Conservation (phyloP, 2,113 vertebrate genomes). For the Ariopsis seemanni region DNA sequence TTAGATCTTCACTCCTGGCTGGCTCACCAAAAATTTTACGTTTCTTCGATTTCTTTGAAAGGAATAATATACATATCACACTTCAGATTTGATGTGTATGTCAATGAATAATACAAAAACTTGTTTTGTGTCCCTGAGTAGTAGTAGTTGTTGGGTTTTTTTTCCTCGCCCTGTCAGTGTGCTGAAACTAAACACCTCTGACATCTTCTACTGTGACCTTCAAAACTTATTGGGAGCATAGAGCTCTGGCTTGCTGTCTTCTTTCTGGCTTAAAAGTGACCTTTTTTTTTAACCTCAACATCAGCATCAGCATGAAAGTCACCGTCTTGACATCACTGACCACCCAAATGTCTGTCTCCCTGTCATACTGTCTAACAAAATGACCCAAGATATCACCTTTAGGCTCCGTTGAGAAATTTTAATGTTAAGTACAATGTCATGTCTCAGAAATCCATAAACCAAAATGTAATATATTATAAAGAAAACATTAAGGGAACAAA, state of each 20-base stretch:
- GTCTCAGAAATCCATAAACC: background rate
- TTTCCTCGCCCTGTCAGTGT: background rate
- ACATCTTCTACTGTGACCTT: background rate
- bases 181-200: background rate
- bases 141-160: background rate
- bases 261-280: too few relatives aligned
- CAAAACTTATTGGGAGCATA: too few relatives aligned
- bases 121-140: background rate
- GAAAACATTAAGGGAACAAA: background rate
- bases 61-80: too few relatives aligned
- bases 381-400: background rate
- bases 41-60: background rate
- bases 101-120: background rate
- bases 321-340: background rate
- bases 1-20: background rate
- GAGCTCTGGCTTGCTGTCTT: too few relatives aligned
- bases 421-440: background rate
- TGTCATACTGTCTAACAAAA: background rate
- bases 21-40: background rate
- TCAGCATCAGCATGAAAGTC: background rate
- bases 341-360: background rate
- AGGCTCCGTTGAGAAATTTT: background rate
- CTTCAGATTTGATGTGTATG: background rate
- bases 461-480: background rate
- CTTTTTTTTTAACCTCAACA: background rate